Conservation (phyloP, 2,113 vertebrate genomes). For the Larimichthys polyactis region DNA sequence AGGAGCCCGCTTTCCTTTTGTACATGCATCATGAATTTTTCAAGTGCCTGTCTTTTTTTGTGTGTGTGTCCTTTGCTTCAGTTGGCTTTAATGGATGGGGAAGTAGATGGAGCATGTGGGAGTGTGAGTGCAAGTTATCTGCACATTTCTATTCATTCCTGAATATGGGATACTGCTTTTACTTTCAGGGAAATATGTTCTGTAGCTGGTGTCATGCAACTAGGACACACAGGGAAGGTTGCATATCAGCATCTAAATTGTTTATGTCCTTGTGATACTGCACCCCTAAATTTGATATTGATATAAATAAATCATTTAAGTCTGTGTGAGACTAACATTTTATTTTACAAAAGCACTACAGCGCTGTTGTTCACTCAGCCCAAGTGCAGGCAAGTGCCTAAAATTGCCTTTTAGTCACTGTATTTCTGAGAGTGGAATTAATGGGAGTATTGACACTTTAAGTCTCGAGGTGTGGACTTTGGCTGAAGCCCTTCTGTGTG, state of each 20-base stretch:
- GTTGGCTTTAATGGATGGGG: slow-evolving; percentile 62
- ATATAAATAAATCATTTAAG: slow-evolving; percentile 73
- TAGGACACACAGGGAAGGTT: slow-evolving; percentile 58
- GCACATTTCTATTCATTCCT: slow-evolving; percentile 41
- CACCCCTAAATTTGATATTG: slow-evolving; percentile 53
- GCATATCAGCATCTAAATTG: slow-evolving; percentile 71
- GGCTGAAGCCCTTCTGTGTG: slow-evolving; percentile 48
- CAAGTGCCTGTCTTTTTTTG: slow-evolving; percentile 51
- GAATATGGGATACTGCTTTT: slow-evolving; percentile 29
- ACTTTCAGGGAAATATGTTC: slow-evolving; percentile 25
- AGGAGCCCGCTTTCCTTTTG: slow-evolving; percentile 56
- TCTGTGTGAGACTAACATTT: slow-evolving; percentile 50
- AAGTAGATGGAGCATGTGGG: slow-evolving; percentile 33
- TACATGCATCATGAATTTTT: slow-evolving; percentile 79
- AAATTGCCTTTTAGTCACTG: slow-evolving; percentile 36
- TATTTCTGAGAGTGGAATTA: slow-evolving; percentile 42
- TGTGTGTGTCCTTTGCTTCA: slow-evolving; percentile 53
- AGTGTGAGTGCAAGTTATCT: not conserved
- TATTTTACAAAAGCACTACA: slow-evolving; percentile 20
- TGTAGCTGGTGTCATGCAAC: slow-evolving; percentile 49
- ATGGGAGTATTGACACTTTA: slow-evolving; percentile 32
- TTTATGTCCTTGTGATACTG: slow-evolving; percentile 72
- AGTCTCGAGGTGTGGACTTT: slow-evolving; percentile 44
- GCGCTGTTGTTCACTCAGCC: slow-evolving; percentile 12
- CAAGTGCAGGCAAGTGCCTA: slow-evolving; percentile 5